Conservation (phyloP, 2,113 vertebrate genomes). For the Centrocercus urophasianus region DNA sequence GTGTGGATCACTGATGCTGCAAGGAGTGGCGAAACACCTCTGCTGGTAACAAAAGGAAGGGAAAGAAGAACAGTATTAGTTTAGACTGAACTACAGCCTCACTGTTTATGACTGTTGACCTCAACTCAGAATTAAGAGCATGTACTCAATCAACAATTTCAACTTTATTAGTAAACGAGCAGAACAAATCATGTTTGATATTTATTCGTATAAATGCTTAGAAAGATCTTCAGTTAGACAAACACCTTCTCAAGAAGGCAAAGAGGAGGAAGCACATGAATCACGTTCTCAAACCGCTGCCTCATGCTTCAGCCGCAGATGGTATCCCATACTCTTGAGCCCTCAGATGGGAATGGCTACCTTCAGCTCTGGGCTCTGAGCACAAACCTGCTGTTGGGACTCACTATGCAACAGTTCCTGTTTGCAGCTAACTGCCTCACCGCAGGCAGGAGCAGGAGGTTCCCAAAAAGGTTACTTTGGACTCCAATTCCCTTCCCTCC, state of each 20-base stretch:
- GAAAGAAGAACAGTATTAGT: constrained; percentile 14
- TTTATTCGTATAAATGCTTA: constrained; percentile 34
- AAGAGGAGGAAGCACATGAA: constrained; percentile 22
- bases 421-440: background rate
- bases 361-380: constrained; percentile 13
- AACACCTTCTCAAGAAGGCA: background rate
- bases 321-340: constrained; percentile 5
- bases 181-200: constrained; percentile 37
- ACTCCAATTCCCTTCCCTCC: background rate
- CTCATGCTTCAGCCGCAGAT: background rate
- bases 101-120: background rate
- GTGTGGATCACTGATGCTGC: constrained; percentile 78
- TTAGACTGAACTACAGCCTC: background rate
- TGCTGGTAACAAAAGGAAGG: constrained; percentile 51
- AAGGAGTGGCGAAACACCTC: constrained; percentile 78
- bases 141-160: background rate
- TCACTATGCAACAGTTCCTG: background rate
- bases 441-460: background rate
- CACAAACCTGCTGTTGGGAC: background rate
- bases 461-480: background rate
- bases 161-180: constrained; percentile 9
- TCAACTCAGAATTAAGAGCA: background rate
- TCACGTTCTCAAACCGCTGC: constrained; percentile 53
- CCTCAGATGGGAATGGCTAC: background rate
- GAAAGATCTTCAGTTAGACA: constrained; percentile 9